Evolutionary conservation across 2,888 invertebrate genomes (phyloP).

Genomic region (Apoda limacodes): DNA sequence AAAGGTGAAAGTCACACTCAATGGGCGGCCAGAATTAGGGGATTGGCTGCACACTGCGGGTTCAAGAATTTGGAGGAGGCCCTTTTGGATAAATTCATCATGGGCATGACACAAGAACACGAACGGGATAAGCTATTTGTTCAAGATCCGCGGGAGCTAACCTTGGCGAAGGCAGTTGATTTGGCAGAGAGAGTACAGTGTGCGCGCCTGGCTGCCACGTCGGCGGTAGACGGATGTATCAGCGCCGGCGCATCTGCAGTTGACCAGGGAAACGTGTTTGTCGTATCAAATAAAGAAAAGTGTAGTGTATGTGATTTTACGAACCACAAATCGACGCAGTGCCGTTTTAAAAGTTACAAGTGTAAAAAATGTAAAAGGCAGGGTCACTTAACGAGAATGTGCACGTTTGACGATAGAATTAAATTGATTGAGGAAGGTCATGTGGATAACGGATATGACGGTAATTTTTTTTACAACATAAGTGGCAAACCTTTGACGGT

Average conservation of each 20-base stretch:
- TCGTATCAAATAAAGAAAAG: constrained; percentile 17
- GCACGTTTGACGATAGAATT: too few species aligned
- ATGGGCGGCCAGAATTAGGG: constrained; percentile 7
- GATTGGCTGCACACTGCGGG: constrained; percentile 5
- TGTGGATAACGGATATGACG: constrained; percentile 15
- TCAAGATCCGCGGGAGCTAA: constrained; percentile 8
- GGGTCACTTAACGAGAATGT: too few species aligned
- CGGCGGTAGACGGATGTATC: too few species aligned
- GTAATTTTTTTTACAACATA: constrained; percentile 13
- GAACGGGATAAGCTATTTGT: constrained; percentile 10
- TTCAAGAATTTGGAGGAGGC: constrained; percentile 5
- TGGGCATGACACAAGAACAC: constrained; percentile 8
- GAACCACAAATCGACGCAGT: constrained; percentile 12
- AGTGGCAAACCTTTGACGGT: constrained; percentile 14
- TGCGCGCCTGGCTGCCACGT: constrained; percentile 7
- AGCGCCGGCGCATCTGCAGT: constrained; percentile 1
- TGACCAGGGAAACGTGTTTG: constrained; percentile 11
- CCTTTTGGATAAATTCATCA: constrained; percentile 2
- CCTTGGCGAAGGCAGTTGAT: constrained; percentile 10
- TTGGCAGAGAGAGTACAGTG: constrained; percentile 10
- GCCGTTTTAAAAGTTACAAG: too few species aligned
- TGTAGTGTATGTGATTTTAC: constrained; percentile 16
- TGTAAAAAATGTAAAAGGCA: too few species aligned
- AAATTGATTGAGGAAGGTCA: constrained; percentile 13
- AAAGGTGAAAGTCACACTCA: constrained; percentile 11